Conservation (phyloP, 2,797 vertebrate genomes). For the Psittacula derbiana region DNA sequence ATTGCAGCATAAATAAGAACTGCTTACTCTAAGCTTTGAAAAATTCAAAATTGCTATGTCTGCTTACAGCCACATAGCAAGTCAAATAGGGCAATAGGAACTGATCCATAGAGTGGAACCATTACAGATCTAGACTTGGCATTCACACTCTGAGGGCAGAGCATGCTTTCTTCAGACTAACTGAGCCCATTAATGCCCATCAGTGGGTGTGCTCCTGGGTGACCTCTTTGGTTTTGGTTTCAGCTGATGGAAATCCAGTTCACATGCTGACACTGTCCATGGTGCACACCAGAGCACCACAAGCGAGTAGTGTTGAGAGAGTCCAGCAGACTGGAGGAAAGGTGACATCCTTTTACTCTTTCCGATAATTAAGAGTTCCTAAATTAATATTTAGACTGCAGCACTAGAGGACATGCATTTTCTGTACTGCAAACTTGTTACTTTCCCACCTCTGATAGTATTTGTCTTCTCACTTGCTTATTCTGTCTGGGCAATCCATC, state of each 20-base stretch:
- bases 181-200: not conserved
- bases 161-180: not conserved
- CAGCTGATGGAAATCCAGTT: not conserved
- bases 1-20: not conserved
- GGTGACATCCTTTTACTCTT: not conserved
- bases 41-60: accelerated
- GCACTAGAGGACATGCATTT: not conserved
- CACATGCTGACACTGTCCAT: not conserved
- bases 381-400: not conserved
- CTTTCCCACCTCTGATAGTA: not conserved
- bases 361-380: not conserved
- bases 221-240: not conserved
- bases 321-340: not conserved
- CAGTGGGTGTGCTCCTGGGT: not conserved
- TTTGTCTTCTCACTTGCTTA: not conserved
- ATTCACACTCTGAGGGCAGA: not conserved
- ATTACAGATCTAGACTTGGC: not conserved
- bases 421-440: not conserved
- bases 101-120: not conserved
- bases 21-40: not conserved
- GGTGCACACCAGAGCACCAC: not conserved
- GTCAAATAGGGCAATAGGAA: not conserved
- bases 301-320: not conserved
- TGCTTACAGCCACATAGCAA: not conserved
- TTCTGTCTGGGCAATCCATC: not conserved